Evolutionary conservation across 2,113 vertebrate genomes (phyloP).

Genomic region (Aegypius monachus): DNA sequence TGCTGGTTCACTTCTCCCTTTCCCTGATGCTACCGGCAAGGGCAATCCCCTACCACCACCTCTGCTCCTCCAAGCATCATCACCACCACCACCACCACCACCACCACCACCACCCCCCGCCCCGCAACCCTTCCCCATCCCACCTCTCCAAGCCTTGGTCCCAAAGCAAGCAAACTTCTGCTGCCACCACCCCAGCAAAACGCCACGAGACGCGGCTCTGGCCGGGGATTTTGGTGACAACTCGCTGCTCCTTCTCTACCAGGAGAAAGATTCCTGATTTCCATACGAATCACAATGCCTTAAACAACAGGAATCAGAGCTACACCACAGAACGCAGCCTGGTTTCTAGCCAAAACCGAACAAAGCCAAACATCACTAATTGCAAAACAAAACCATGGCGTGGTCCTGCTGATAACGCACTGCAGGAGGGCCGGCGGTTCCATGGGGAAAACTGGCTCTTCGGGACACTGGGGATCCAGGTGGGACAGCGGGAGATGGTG

Average conservation of each 20-base stretch:
- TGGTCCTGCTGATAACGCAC: background rate
- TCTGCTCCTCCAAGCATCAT: background rate
- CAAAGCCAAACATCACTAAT: background rate
- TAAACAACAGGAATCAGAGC: background rate
- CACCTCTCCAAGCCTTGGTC: background rate
- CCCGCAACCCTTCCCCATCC: background rate
- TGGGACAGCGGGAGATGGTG: background rate
- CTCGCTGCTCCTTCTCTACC: background rate
- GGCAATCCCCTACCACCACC: background rate
- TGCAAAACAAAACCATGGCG: background rate
- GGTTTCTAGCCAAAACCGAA: background rate
- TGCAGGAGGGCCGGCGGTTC: accelerated
- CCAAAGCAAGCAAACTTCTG: background rate
- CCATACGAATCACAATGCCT: background rate
- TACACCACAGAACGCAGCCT: background rate
- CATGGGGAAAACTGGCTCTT: accelerated
- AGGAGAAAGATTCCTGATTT: background rate
- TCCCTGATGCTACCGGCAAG: background rate
- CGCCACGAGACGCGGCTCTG: accelerated
- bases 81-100: background rate
- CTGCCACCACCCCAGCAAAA: background rate
- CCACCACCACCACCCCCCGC: background rate
- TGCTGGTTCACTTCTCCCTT: background rate
- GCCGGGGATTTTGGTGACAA: background rate
- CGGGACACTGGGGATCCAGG: accelerated